Percentiles rank a stretch among this genome's conserved stretches.
Conservation (phyloP, 1,140 invertebrate genomes). For the Temnothorax curvispinosus region DNA sequence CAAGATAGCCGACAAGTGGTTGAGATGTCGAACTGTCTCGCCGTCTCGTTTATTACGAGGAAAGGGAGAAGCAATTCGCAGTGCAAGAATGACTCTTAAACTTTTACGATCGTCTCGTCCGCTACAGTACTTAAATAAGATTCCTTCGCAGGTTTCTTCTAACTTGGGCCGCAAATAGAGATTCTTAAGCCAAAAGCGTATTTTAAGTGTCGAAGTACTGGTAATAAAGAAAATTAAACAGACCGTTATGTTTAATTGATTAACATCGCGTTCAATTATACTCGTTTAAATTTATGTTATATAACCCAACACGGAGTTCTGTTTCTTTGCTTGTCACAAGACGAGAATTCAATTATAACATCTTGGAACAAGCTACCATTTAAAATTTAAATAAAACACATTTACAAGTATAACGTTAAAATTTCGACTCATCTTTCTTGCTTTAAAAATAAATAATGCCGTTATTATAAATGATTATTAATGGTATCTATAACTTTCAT, state of each 20-base stretch:
- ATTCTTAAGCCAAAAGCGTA: not conserved
- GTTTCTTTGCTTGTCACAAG: not conserved
- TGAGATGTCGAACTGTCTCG: constrained; percentile 56
- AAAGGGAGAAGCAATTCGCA: constrained; percentile 46
- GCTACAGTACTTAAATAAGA: constrained; percentile 47
- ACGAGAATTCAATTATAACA: not conserved
- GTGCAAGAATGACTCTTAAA: constrained; percentile 53
- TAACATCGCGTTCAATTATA: not conserved
- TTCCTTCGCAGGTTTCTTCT: constrained; percentile 47
- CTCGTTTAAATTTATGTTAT: not conserved
- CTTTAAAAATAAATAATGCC: not conserved
- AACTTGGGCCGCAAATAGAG: constrained; percentile 31
- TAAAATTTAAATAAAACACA: not conserved
- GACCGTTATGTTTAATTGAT: not conserved
- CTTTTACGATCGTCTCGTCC: constrained; percentile 44
- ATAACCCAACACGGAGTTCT: not conserved
- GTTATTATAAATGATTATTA: not conserved
- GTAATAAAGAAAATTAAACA: not conserved
- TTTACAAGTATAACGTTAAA: not conserved
- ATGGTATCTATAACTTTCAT: not conserved
- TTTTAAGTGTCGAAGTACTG: not conserved
- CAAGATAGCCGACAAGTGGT: constrained; percentile 54
- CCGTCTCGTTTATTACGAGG: constrained; percentile 49
- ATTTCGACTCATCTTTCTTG: not conserved
- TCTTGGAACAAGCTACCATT: not conserved